phyloP scores from a whole-genome alignment of 2,888 invertebrate genomes.

The Patella pellucida region DNA sequence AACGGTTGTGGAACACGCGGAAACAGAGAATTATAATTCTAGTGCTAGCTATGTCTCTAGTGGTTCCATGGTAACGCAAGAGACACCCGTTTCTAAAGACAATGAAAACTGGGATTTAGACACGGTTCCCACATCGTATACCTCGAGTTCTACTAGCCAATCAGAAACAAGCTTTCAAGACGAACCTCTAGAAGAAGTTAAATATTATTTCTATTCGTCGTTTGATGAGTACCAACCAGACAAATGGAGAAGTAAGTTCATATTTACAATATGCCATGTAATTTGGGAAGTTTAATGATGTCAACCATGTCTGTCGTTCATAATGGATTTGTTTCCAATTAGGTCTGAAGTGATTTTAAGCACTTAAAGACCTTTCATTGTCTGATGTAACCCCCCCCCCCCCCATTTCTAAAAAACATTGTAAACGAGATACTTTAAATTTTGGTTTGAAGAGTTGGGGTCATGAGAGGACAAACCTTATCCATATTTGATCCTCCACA shows the following conservation, averaged over 20 bases:
- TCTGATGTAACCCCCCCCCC: no score
- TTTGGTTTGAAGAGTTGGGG: no score
- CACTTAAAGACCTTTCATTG: no score
- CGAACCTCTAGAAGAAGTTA: slow-evolving; percentile 1
- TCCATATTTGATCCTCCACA: no score
- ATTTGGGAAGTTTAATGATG: no score
- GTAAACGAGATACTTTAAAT: no score
- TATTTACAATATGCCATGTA: no score
- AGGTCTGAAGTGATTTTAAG: no score
- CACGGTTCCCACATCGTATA: background rate
- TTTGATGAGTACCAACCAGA: background rate
- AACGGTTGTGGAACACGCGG: background rate
- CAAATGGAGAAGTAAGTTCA: background rate
- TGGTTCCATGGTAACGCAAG: background rate
- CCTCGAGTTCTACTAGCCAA: background rate
- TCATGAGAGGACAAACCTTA: no score
- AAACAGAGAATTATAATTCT: background rate
- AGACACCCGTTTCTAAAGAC: background rate
- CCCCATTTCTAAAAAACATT: no score
- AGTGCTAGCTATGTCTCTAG: background rate
- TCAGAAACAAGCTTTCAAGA: slow-evolving; percentile 7
- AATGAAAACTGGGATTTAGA: slow-evolving; percentile 5
- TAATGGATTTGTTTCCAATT: no score
- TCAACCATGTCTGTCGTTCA: no score
- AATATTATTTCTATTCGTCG: background rate